Conservation (phyloP, 2,888 invertebrate genomes). For the Hypolimnas misippus region DNA sequence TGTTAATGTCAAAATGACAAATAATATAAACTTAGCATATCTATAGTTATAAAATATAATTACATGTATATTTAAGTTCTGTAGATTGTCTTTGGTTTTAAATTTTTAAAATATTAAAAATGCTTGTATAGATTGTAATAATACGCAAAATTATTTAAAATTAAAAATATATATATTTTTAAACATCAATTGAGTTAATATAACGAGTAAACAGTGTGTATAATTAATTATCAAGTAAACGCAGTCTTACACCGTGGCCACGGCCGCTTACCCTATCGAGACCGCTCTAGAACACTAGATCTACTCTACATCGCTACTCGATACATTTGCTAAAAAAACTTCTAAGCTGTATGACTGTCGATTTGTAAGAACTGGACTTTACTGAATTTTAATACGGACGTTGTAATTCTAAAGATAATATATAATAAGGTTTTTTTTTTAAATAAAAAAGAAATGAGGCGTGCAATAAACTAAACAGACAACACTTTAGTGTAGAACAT, state of each 20-base stretch:
- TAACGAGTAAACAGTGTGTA: constrained; percentile 72
- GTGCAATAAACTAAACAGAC: no score
- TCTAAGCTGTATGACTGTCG: constrained; percentile 30
- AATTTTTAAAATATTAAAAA: background rate
- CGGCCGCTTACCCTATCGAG: constrained; percentile 32
- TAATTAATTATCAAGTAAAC: constrained; percentile 46
- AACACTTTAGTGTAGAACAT: no score
- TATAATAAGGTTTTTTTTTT: no score
- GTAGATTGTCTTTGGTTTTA: background rate
- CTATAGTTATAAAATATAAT: no score
- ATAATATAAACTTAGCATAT: no score
- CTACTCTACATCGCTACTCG: constrained; percentile 27
- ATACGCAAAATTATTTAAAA: background rate
- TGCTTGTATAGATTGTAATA: background rate
- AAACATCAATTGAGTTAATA: constrained; percentile 49
- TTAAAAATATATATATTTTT: no score
- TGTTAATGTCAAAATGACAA: no score
- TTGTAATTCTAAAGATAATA: background rate
- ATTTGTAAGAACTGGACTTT: constrained; percentile 17
- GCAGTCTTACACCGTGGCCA: constrained; percentile 80
- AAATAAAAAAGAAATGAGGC: no score
- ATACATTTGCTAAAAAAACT: constrained; percentile 33
- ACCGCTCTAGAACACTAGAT: constrained; percentile 22
- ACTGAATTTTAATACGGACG: background rate
- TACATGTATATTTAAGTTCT: no score